A percentile compares a stretch with the other conserved stretches of the same genome.
Conservation (phyloP, 2,888 invertebrate species). For the Anticlea derivata region DNA sequence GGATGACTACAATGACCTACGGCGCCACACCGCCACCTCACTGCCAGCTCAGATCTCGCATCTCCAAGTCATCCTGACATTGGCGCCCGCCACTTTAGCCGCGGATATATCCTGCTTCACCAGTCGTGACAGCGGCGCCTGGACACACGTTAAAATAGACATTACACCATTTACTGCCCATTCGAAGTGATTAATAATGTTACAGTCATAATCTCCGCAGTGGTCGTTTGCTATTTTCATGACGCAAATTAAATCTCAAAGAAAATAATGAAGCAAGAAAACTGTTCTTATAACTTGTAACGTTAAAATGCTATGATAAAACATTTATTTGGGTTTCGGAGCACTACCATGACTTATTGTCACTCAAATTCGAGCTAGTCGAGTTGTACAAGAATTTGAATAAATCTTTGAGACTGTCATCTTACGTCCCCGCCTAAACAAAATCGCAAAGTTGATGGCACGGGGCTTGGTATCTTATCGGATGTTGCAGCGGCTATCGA, state of each 20-base stretch:
- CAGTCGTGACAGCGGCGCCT: slow-evolving; percentile 30
- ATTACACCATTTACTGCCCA: slow-evolving; percentile 34
- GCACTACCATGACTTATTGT: no score
- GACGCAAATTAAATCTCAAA: slow-evolving; percentile 10
- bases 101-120: slow-evolving; percentile 12
- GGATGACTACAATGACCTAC: slow-evolving; percentile 13
- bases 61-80: slow-evolving; percentile 1
- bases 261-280: slow-evolving; percentile 9
- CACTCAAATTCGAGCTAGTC: no score
- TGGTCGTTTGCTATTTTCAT: slow-evolving; percentile 29
- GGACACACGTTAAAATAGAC: slow-evolving; percentile 38
- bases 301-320: no score
- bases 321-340: no score
- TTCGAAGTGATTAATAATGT: slow-evolving; percentile 35
- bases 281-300: no score
- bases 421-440: no score
- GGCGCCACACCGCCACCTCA: slow-evolving; percentile 25
- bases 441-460: no score
- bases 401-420: no score
- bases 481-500: no score
- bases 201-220: slow-evolving; percentile 32
- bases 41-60: slow-evolving; percentile 20
- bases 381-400: no score
- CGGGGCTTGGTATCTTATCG: no score
- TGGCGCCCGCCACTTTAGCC: slow-evolving; percentile 18